Evolutionary conservation across 2,888 invertebrate genomes (phyloP).

Genomic region (Selenia dentaria): DNA sequence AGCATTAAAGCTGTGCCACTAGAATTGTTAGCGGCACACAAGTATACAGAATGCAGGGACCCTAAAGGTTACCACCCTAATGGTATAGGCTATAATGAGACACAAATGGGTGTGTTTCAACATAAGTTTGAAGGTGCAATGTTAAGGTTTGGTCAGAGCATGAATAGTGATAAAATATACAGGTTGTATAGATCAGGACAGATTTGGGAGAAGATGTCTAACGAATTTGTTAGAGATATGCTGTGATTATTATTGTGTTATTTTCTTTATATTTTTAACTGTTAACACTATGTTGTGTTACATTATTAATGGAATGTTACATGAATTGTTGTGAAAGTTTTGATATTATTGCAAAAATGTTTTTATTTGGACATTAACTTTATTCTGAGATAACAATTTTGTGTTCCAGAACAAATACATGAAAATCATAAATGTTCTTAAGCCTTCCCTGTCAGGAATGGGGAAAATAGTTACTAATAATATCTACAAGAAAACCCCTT

Average conservation of each 20-base stretch:
- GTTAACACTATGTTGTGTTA: too few relatives aligned
- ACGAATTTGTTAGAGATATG: slow-evolving; percentile 65
- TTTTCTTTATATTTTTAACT: too few relatives aligned
- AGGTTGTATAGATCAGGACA: slow-evolving; percentile 73
- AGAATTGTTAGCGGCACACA: slow-evolving; percentile 69
- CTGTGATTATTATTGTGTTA: slow-evolving; percentile 11
- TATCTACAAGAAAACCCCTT: too few relatives aligned
- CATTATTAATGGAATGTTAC: too few relatives aligned
- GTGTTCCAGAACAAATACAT: too few relatives aligned
- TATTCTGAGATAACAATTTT: too few relatives aligned
- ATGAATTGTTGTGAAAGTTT: too few relatives aligned
- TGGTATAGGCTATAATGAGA: slow-evolving; percentile 68
- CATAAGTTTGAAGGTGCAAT: slow-evolving; percentile 81
- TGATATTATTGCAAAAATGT: too few relatives aligned
- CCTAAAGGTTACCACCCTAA: slow-evolving; percentile 58
- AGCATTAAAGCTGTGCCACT: slow-evolving; percentile 56
- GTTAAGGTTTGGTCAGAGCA: slow-evolving; percentile 73
- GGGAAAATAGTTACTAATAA: too few relatives aligned
- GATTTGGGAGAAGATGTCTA: slow-evolving; percentile 72
- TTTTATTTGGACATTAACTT: too few relatives aligned
- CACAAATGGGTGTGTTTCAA: slow-evolving; percentile 74
- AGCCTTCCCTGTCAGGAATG: too few relatives aligned
- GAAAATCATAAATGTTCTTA: too few relatives aligned
- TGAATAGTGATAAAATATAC: slow-evolving; percentile 76
- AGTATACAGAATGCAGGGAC: slow-evolving; percentile 77